These are phyloP conservation scores for Diplolepis rosae DNA, from an alignment of 2,888 invertebrate genomes.

Conservation along the genomic window DNA sequence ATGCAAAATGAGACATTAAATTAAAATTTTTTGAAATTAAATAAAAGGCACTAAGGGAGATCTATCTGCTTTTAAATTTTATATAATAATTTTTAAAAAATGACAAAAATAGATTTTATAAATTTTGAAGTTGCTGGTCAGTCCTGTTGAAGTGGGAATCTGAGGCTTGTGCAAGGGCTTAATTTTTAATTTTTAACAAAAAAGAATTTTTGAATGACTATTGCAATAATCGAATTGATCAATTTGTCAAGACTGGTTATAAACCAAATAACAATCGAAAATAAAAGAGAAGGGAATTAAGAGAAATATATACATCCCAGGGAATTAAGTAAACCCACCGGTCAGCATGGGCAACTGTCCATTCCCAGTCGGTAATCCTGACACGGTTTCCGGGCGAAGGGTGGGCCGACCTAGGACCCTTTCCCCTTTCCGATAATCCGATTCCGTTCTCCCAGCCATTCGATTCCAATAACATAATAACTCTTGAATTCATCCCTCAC, in stretches of 20 bases:
- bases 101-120: no score
- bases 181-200: no score
- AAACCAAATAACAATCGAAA: constrained; percentile 14
- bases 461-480: constrained; percentile 67
- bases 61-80: no score
- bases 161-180: no score
- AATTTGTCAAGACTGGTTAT: constrained; percentile 1
- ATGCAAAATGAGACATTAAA: no score
- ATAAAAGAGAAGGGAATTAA: constrained; percentile 22
- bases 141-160: no score
- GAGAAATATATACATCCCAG: constrained; percentile 27
- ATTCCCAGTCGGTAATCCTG: constrained; percentile 63
- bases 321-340: constrained; percentile 24
- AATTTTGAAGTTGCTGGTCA: no score
- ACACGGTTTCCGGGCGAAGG: constrained; percentile 58
- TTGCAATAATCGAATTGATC: neutral
- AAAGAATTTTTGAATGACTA: no score
- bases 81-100: no score
- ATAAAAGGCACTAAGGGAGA: no score
- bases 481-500: constrained; percentile 52
- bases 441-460: constrained; percentile 55
- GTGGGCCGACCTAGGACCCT: constrained; percentile 25
- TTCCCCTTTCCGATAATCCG: constrained; percentile 40
- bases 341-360: constrained; percentile 57
- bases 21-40: no score